Evolutionary conservation across 2,797 vertebrate species (phyloP).

Genomic region (Epinephelus awoara): DNA sequence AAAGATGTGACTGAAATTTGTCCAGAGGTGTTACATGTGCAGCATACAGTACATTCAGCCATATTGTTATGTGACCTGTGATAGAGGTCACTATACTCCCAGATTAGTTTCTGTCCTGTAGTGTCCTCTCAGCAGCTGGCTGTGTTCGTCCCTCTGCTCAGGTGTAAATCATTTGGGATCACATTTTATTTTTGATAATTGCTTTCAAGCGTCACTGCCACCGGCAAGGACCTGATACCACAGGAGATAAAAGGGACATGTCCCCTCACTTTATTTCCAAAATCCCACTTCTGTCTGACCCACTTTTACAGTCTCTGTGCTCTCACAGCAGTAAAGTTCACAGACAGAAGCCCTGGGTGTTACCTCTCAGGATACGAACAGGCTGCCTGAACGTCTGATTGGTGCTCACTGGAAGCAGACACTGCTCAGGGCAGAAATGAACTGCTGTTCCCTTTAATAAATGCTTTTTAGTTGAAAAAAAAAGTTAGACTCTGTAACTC

Average conservation of each 20-base stretch:
- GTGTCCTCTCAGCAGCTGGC: conserved; percentile 6
- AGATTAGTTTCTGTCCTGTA: neutral
- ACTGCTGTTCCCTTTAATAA: neutral
- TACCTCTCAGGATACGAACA: too few species aligned
- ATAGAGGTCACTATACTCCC: neutral
- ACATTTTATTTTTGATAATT: conserved; percentile 5
- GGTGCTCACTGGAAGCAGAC: neutral
- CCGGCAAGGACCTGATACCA: neutral
- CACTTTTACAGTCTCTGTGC: neutral
- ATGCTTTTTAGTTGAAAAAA: neutral
- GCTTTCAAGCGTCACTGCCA: neutral
- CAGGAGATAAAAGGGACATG: neutral
- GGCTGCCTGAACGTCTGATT: neutral
- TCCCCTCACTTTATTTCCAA: neutral
- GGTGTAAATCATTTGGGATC: conserved; percentile 5
- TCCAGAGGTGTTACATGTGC: neutral
- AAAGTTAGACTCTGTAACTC: neutral
- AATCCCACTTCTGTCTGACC: neutral
- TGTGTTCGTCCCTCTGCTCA: neutral
- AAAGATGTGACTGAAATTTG: neutral
- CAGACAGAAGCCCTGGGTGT: too few species aligned
- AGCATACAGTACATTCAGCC: neutral
- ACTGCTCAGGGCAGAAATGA: neutral
- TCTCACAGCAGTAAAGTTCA: neutral
- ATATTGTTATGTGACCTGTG: neutral